Conservation (phyloP, 2,888 invertebrate genomes). For the Cheilosia soror region DNA sequence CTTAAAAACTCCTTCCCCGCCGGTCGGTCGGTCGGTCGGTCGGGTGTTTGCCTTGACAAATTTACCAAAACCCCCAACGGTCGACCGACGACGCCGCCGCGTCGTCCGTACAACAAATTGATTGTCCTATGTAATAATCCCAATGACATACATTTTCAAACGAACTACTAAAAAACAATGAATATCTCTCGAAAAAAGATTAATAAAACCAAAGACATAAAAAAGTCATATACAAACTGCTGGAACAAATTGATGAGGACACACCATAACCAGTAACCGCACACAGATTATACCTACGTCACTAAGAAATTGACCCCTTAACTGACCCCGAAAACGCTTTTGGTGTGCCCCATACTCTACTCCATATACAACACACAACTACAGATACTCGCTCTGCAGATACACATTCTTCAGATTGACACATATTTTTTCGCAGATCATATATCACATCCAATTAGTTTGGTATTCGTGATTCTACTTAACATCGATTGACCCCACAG, state of each 20-base stretch:
- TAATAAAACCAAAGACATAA: conserved; percentile 65
- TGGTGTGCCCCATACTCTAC: conserved; percentile 36
- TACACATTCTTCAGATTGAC: conserved; percentile 74
- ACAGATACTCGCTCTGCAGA: neutral
- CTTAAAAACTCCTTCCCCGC: conserved; percentile 27
- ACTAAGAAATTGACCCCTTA: conserved; percentile 72
- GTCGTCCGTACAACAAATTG: conserved; percentile 51
- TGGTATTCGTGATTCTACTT: conserved; percentile 85
- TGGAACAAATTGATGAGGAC: conserved; percentile 67
- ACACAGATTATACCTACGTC: conserved; percentile 75
- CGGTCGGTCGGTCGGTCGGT: neutral
- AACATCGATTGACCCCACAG: conserved; percentile 85
- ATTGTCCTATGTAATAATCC: conserved; percentile 74
- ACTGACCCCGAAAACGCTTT: conserved; percentile 59
- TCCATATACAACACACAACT: neutral
- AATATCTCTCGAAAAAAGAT: conserved; percentile 54
- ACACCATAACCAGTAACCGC: conserved; percentile 46
- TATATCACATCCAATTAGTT: conserved; percentile 83
- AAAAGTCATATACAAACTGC: conserved; percentile 37
- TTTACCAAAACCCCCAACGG: conserved; percentile 50
- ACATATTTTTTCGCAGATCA: conserved; percentile 76
- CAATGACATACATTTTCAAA: conserved; percentile 73
- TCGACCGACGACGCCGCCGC: neutral
- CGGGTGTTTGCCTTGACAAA: conserved; percentile 47
- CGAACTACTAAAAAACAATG: conserved; percentile 20